These are phyloP conservation scores for Opisthocomus hoazin DNA, from an alignment of 2,113 vertebrate species.

Conservation along the genomic window DNA sequence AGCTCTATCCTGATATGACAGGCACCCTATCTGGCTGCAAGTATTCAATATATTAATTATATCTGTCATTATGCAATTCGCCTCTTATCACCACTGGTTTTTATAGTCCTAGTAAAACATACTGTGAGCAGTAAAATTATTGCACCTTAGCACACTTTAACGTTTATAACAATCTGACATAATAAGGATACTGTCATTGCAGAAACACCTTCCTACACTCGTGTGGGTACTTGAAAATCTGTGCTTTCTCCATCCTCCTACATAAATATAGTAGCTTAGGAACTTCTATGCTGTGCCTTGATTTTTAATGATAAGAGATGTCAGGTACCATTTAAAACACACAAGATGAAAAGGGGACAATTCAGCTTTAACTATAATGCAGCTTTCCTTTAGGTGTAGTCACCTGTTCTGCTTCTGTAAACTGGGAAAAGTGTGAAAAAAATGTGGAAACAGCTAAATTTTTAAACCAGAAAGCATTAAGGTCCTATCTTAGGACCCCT, in stretches of 20 bases:
- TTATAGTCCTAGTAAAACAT: neutral
- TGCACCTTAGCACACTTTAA: conserved; percentile 17
- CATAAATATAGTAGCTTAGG: conserved; percentile 45
- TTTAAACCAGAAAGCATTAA: neutral
- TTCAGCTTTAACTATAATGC: neutral
- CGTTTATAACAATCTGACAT: conserved; percentile 50
- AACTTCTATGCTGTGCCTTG: conserved; percentile 57
- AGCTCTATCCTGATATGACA: conserved; percentile 12
- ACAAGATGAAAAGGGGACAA: neutral
- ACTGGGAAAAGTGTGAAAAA: neutral
- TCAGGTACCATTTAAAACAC: conserved; percentile 44
- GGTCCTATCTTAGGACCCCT: neutral
- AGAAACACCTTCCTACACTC: conserved; percentile 60
- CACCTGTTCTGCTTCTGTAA: neutral
- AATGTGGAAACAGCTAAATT: neutral
- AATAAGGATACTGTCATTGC: conserved; percentile 52
- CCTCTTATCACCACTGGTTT: neutral
- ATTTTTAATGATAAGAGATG: conserved; percentile 48
- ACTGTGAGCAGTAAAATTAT: conserved; percentile 2
- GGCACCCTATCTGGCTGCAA: neutral
- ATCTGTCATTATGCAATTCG: conserved; percentile 11
- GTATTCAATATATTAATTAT: conserved; percentile 35
- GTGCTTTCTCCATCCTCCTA: conserved; percentile 49
- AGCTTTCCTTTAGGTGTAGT: neutral
- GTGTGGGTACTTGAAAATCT: conserved; percentile 61